Evolutionary conservation across 30 jellyfish, hydroid and myxozoan genomes (phyloP), one percentile per base, ranked within the genome.

Genomic region (Pseudorhiza aurosa): DNA sequence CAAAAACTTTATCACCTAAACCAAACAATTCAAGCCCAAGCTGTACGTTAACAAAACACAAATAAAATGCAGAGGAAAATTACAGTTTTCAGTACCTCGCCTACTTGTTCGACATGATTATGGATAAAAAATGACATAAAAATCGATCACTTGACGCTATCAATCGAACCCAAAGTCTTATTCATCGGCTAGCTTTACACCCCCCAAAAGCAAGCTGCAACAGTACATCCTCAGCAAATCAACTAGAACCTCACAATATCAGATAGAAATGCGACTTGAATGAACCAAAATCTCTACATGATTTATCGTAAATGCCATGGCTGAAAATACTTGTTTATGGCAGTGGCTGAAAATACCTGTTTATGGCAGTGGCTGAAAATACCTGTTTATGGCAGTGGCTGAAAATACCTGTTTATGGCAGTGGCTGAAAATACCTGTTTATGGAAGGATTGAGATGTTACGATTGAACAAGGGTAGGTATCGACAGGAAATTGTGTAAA

Each of bases 201-300:
- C 79, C n/a, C n/a, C 74, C 60, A 65, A 65, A 36, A 40, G 37
- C 21, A 33, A 33, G 25, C 59, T 36, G 62, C 60, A 33, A 65
- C 40, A 33, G 28, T 40, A 65, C 79, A 32, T 65, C 37, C 79
- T 65, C 62, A 65, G 79, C 29, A 62, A n/a, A 65, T 65, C 37
- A 65, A 28, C 39, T 65, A n/a, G 79, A 62, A 57, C 39, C 71
- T 21, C 43, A 57, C 71, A 4, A 25, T 57, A 21, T 57, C 43
- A 21, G 43, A 57, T 21, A 29, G 6, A 5, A 57, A 25, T 57
- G 71, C 6, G 43, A 62, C 76, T 29, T 33, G 79, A 62, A 65
- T 65, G 37, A 65, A 65, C 26, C 60, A 65, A 65, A 65, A 65
- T 28, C 63, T 65, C 15, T 60, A 65, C 62, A 65, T 65, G 62